A percentile compares a stretch with the other conserved stretches of the same genome.
Conservation (phyloP, 1,140 invertebrate genomes). For the Olivierus martensii region DNA sequence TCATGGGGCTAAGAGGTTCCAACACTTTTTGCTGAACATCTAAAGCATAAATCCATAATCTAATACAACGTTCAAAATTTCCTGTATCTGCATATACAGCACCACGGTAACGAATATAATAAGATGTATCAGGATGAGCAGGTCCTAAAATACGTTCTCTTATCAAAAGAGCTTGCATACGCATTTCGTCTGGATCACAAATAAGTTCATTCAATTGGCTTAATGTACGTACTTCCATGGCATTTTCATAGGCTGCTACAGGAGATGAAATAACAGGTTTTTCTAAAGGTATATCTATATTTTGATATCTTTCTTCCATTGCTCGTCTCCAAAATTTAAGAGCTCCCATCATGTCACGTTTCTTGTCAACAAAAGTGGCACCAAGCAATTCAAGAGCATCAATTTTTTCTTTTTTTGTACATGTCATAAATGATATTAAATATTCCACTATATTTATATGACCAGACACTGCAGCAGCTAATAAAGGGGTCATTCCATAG, state of each 20-base stretch:
- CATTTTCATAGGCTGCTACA: constrained; percentile 75
- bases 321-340: constrained; percentile 75
- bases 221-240: constrained; percentile 59
- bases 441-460: constrained; percentile 87
- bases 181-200: constrained; percentile 84
- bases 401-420: constrained; percentile 62
- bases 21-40: constrained; percentile 83
- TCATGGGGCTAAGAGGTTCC: constrained; percentile 86
- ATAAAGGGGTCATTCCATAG: constrained; percentile 86
- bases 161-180: constrained; percentile 89
- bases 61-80: constrained; percentile 78
- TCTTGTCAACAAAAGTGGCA: constrained; percentile 94
- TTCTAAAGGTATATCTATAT: constrained; percentile 31
- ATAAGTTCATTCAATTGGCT: constrained; percentile 72
- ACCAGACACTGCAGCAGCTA: constrained; percentile 81
- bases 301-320: constrained; percentile 46
- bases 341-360: constrained; percentile 81
- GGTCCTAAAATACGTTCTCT: constrained; percentile 82
- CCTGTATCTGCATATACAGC: constrained; percentile 90
- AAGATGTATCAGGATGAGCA: constrained; percentile 89
- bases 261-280: constrained; percentile 51
- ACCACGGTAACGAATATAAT: constrained; percentile 85
- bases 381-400: constrained; percentile 84
- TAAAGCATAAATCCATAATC: constrained; percentile 90
- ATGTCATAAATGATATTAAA: constrained; percentile 52